Percentiles rank a stretch among this genome's conserved stretches.
phyloP scores from a whole-genome alignment of 2,888 invertebrate genomes.

The Zaprionus obscuricornis region DNA sequence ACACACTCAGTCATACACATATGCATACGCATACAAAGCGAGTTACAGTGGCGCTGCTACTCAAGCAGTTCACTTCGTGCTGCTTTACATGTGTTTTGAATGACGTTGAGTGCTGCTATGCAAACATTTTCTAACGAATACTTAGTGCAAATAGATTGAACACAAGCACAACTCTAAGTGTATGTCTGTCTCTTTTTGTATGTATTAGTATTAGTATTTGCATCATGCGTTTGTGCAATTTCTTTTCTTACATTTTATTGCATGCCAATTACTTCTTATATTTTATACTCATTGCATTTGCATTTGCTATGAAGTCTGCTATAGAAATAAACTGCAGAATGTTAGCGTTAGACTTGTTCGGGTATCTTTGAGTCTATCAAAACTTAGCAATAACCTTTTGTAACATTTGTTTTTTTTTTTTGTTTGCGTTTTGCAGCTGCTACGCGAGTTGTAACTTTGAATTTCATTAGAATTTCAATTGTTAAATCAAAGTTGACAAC shows the following conservation, averaged over 20 bases:
- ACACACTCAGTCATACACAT: constrained; percentile 11
- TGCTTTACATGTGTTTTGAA: constrained; percentile 72
- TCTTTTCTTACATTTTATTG: constrained; percentile 51
- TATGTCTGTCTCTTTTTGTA: neutral
- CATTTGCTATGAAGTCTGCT: constrained; percentile 1
- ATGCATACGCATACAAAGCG: constrained; percentile 21
- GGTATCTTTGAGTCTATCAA: too few relatives aligned
- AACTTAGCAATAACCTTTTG: too few relatives aligned
- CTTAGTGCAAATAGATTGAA: constrained; percentile 72
- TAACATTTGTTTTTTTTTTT: neutral
- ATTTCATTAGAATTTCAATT: constrained; percentile 65
- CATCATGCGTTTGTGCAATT: constrained; percentile 3
- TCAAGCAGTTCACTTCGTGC: constrained; percentile 46
- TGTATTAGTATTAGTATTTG: constrained; percentile 20
- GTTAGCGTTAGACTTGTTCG: too few relatives aligned
- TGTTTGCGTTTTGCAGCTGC: constrained; percentile 12
- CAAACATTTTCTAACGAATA: constrained; percentile 78
- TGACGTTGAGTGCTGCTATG: constrained; percentile 75
- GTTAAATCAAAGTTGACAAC: constrained; percentile 65
- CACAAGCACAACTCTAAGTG: constrained; percentile 28
- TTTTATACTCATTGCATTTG: constrained; percentile 28
- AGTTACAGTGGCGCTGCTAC: constrained; percentile 26
- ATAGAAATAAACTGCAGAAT: too few relatives aligned
- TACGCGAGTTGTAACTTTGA: constrained; percentile 25
- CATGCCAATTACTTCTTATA: constrained; percentile 70